Evolutionary conservation across 2,888 invertebrate species (phyloP).

Genomic region (Parochlus steinenii): DNA sequence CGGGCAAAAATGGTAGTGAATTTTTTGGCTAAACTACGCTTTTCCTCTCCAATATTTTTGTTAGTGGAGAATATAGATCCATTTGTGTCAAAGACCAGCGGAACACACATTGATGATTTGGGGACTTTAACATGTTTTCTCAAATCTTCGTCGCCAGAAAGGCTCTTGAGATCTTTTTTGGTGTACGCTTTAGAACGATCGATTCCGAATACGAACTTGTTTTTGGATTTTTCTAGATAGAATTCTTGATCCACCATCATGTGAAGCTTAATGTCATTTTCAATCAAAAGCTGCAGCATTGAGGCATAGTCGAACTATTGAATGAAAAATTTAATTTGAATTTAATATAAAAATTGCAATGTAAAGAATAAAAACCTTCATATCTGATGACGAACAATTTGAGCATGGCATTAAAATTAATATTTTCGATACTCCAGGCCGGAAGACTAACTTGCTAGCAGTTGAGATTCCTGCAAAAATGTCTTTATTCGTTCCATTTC

Average conservation of each 20-base stretch:
- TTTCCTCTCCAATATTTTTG: slow-evolving; percentile 39
- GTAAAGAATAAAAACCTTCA: slow-evolving; percentile 38
- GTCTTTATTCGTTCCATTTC: slow-evolving; percentile 40
- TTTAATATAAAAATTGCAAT: background rate
- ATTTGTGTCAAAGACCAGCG: slow-evolving; percentile 70
- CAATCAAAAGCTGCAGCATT: slow-evolving; percentile 62
- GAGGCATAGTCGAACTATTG: slow-evolving; percentile 63
- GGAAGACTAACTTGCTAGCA: slow-evolving; percentile 56
- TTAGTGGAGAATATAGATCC: slow-evolving; percentile 50
- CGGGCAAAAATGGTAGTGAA: slow-evolving; percentile 49
- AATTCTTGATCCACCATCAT: slow-evolving; percentile 72
- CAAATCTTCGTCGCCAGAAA: slow-evolving; percentile 55
- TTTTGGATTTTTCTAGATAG: slow-evolving; percentile 50
- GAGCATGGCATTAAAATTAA: slow-evolving; percentile 69
- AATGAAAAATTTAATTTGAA: slow-evolving; percentile 15
- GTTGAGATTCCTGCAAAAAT: slow-evolving; percentile 60
- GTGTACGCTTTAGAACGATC: slow-evolving; percentile 64
- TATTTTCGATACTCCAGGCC: slow-evolving; percentile 69
- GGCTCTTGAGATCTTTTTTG: slow-evolving; percentile 50
- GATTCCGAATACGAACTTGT: slow-evolving; percentile 61
- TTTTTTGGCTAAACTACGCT: slow-evolving; percentile 39
- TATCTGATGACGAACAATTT: slow-evolving; percentile 47
- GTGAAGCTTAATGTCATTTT: slow-evolving; percentile 66
- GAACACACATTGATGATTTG: slow-evolving; percentile 63
- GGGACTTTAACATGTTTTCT: slow-evolving; percentile 57